Evolutionary conservation across 2,797 vertebrate species (phyloP).

Genomic region (Falco berigora): DNA sequence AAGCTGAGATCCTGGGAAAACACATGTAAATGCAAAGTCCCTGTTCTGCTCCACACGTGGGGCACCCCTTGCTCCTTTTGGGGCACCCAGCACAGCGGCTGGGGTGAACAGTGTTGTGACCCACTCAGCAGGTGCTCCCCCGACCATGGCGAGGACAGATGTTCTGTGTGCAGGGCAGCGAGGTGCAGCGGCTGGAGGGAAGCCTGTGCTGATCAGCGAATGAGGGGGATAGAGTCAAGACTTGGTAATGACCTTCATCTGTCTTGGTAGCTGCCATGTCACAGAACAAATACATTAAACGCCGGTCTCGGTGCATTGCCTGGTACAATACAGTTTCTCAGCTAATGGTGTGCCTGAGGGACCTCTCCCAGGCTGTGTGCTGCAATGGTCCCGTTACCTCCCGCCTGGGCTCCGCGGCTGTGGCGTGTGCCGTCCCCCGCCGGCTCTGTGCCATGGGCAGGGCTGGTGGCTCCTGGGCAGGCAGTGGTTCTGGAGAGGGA

Average conservation of each 20-base stretch:
- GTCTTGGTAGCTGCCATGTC: not conserved
- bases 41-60: accelerated
- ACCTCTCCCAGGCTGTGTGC: not conserved
- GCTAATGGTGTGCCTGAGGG: not conserved
- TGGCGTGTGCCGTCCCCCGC: not conserved
- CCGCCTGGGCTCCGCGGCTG: accelerated
- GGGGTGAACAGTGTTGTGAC: not conserved
- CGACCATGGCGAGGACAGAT: not conserved
- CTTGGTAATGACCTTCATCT: not conserved
- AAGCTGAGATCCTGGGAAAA: not conserved
- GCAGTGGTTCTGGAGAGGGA: not conserved
- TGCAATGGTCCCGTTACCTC: accelerated
- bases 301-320: not conserved
- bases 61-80: not conserved
- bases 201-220: not conserved
- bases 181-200: not conserved
- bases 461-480: not conserved
- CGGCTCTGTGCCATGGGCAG: accelerated
- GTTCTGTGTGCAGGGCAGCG: accelerated
- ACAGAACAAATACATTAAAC: accelerated
- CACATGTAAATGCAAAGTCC: accelerated
- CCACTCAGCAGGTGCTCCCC: not conserved
- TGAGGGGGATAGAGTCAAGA: not conserved
- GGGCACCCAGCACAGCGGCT: not conserved
- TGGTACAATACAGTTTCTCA: accelerated